phyloP scores from a whole-genome alignment of 2,888 invertebrate species.

The Lucinisca nassula region DNA sequence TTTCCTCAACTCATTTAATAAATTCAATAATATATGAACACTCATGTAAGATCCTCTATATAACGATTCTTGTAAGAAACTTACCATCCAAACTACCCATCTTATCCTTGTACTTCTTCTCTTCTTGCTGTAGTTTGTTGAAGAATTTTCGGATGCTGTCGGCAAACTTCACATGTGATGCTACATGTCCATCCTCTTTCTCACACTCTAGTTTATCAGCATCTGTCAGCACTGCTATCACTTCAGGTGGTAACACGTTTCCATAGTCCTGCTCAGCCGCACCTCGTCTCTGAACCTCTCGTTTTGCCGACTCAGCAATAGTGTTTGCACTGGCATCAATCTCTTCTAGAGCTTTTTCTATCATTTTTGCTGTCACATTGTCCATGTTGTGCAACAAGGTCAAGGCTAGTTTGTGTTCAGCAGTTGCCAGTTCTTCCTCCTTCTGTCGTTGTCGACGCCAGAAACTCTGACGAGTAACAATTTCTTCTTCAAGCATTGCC shows the following conservation, averaged over 20 bases:
- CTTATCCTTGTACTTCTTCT: conserved; percentile 82
- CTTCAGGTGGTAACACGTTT: conserved; percentile 83
- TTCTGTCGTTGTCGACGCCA: conserved; percentile 85
- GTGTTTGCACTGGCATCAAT: conserved; percentile 77
- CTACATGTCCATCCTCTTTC: conserved; percentile 79
- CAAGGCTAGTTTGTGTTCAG: conserved; percentile 79
- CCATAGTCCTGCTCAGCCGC: conserved; percentile 83
- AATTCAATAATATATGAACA: too few species aligned
- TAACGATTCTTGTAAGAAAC: too few species aligned
- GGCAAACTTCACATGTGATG: conserved; percentile 81
- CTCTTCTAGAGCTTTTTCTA: conserved; percentile 73
- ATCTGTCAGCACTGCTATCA: conserved; percentile 82
- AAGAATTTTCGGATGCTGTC: conserved; percentile 84
- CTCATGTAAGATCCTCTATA: too few species aligned
- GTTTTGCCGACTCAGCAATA: conserved; percentile 80
- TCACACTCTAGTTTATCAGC: conserved; percentile 80
- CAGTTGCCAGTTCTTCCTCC: conserved; percentile 80
- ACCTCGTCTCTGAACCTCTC: conserved; percentile 83
- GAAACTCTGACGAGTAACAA: conserved; percentile 82
- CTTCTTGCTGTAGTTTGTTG: conserved; percentile 83
- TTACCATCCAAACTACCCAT: conserved; percentile 74
- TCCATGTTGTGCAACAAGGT: conserved; percentile 80
- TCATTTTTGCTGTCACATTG: conserved; percentile 73
- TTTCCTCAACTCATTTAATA: too few species aligned
- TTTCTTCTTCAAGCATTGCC: conserved; percentile 85